Evolutionary conservation across 2,113 vertebrate species (phyloP).

Genomic region (Ctenomys sociabilis): DNA sequence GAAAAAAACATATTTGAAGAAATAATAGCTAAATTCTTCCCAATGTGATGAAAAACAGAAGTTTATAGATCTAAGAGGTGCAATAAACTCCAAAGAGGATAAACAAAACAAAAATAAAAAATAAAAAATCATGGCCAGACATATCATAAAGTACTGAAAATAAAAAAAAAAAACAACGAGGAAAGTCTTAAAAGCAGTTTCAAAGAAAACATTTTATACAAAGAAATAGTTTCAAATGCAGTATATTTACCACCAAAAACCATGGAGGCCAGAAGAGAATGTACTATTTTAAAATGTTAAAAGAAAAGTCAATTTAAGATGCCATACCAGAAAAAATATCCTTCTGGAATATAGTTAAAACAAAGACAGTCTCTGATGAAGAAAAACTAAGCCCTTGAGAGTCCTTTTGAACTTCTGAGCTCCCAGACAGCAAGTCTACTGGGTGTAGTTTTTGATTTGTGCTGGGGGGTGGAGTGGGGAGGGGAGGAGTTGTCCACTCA

Average conservation of each 20-base stretch:
- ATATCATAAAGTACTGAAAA: not conserved
- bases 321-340: not conserved
- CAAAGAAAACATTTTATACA: not conserved
- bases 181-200: not conserved
- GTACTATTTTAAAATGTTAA: not conserved
- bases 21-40: not conserved
- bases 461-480: not conserved
- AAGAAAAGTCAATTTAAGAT: not conserved
- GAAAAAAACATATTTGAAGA: not conserved
- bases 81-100: not conserved
- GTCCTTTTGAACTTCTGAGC: not conserved
- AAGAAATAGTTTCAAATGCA: not conserved
- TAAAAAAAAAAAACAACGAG: not conserved
- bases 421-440: not conserved
- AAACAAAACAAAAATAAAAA: not conserved
- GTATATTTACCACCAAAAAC: not conserved
- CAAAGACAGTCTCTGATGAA: not conserved
- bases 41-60: not conserved
- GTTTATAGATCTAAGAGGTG: conserved; percentile 5
- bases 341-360: not conserved
- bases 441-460: not conserved
- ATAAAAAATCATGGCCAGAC: not conserved
- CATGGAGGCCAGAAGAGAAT: not conserved
- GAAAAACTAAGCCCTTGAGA: not conserved
- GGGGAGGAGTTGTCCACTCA: not conserved